Conservation (phyloP, 2,113 vertebrate species). For the Gila orcuttii region DNA sequence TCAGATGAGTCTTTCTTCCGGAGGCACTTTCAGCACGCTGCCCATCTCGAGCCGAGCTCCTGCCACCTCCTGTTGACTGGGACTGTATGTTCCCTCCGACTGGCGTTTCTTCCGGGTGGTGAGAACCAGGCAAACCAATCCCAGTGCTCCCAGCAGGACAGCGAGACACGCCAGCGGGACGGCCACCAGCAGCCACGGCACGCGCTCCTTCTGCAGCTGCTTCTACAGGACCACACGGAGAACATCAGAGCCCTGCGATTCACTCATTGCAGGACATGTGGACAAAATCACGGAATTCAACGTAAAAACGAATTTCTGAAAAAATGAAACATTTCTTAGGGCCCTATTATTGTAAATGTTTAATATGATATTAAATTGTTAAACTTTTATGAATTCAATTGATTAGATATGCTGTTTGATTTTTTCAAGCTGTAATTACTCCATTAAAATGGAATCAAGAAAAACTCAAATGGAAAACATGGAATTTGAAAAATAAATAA, state of each 20-base stretch:
- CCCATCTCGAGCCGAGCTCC: conserved; percentile 97
- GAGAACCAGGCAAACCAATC: conserved; percentile 86
- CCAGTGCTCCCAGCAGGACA: conserved; percentile 83
- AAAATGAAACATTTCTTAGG: background rate
- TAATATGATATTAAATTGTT: too few relatives aligned
- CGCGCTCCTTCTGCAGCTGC: conserved; percentile 66
- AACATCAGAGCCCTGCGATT: too few relatives aligned
- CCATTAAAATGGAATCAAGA: background rate
- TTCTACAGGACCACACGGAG: conserved; percentile 79
- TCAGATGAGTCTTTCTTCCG: conserved; percentile 89
- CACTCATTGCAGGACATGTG: background rate
- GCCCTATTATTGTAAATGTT: background rate
- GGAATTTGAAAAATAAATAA: background rate
- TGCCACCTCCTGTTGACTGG: conserved; percentile 94
- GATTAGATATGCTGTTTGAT: background rate
- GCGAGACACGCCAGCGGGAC: conserved; percentile 89
- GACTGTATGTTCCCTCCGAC: conserved; percentile 96
- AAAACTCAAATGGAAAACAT: background rate
- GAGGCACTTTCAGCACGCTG: conserved; percentile 95
- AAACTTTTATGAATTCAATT: too few relatives aligned
- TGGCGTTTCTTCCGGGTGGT: conserved; percentile 93
- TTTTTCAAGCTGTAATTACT: background rate
- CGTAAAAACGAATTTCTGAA: background rate
- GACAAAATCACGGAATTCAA: conserved; percentile 26
- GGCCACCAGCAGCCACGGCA: conserved; percentile 88